Percentiles rank a stretch among this genome's conserved stretches.
Conservation (phyloP, 2,797 vertebrate species). For the Chelon labrosus region DNA sequence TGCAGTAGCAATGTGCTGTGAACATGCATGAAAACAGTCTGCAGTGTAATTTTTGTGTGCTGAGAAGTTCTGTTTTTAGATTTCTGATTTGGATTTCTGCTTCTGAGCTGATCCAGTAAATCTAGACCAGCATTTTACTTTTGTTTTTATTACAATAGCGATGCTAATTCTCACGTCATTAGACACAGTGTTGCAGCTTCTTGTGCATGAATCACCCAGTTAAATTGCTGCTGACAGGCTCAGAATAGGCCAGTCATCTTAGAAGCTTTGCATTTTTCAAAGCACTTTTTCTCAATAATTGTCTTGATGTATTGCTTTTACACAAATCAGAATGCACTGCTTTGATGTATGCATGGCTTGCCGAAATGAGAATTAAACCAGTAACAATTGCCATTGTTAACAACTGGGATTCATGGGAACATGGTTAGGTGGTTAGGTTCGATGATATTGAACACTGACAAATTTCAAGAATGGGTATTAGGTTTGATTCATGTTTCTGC, state of each 20-base stretch:
- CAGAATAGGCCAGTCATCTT: neutral
- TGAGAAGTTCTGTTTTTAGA: neutral
- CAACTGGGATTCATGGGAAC: neutral
- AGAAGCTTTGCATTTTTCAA: constrained; percentile 5
- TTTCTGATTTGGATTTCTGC: neutral
- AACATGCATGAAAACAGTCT: too few species aligned
- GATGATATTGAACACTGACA: too few species aligned
- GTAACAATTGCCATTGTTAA: neutral
- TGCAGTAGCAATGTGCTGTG: too few species aligned
- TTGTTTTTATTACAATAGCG: neutral
- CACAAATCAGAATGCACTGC: neutral
- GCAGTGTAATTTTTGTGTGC: too few species aligned
- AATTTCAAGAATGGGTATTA: too few species aligned
- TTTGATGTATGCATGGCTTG: neutral
- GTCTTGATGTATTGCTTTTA: constrained; percentile 15
- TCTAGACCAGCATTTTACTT: neutral
- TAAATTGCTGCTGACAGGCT: constrained; percentile 1
- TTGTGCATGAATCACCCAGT: neutral
- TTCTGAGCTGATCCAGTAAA: neutral
- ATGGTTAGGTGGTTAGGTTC: too few species aligned
- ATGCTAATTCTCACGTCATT: neutral
- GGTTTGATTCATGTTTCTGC: too few species aligned
- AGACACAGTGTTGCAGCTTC: neutral
- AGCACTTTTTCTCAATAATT: constrained; percentile 14
- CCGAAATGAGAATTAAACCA: neutral